phyloP scores from a whole-genome alignment of 2,888 invertebrate genomes.

The Coleophora flavipennella region DNA sequence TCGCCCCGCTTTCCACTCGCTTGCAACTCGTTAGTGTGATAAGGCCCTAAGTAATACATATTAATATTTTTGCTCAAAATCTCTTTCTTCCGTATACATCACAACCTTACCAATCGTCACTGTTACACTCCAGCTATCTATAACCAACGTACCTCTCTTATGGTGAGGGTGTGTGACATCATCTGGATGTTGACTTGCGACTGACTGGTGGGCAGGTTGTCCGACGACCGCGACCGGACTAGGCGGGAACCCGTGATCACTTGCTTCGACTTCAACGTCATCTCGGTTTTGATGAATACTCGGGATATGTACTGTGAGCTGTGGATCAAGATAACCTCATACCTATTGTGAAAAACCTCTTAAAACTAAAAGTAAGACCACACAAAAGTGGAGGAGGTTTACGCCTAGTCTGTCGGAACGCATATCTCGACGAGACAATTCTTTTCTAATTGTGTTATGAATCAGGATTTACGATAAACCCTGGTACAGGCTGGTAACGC shows the following conservation, averaged over 20 bases:
- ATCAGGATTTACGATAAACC: too few relatives aligned
- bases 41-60: not conserved
- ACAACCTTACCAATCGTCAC: not conserved
- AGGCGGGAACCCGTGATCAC: conserved; percentile 84
- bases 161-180: conserved; percentile 94
- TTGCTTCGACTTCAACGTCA: conserved; percentile 91
- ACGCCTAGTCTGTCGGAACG: too few relatives aligned
- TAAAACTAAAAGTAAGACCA: too few relatives aligned
- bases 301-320: conserved; percentile 95
- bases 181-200: conserved; percentile 95
- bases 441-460: too few relatives aligned
- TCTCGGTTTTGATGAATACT: conserved; percentile 94
- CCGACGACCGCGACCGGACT: conserved; percentile 87
- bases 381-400: too few relatives aligned
- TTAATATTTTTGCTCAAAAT: too few relatives aligned
- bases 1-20: too few relatives aligned
- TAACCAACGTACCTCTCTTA: conserved; percentile 30
- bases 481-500: too few relatives aligned
- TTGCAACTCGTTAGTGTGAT: too few relatives aligned
- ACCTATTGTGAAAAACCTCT: too few relatives aligned
- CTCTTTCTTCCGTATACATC: too few relatives aligned
- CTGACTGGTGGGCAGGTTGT: conserved; percentile 92
- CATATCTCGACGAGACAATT: too few relatives aligned
- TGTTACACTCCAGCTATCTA: not conserved
- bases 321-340: conserved; percentile 15